Conservation (phyloP, 2,888 invertebrate genomes). For the Drosophila meridiana region DNA sequence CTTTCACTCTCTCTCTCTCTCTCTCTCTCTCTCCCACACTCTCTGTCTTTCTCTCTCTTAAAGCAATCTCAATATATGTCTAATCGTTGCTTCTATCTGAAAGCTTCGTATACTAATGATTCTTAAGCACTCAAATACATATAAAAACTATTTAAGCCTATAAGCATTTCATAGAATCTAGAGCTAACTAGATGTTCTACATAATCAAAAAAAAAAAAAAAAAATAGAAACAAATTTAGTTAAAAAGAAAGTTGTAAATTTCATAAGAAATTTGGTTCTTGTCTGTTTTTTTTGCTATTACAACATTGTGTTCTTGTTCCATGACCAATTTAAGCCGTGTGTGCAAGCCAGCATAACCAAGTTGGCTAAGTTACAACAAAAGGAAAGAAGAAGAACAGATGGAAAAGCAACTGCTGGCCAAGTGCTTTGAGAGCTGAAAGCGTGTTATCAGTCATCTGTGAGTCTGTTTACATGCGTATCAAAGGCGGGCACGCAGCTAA, state of each 20-base stretch:
- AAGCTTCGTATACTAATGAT: not conserved
- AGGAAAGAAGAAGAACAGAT: slow-evolving; percentile 6
- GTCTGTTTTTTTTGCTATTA: not conserved
- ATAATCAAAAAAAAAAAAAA: not conserved
- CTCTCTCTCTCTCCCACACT: too few relatives aligned
- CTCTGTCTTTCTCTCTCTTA: too few relatives aligned
- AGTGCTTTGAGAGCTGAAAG: slow-evolving; percentile 69
- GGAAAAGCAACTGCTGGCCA: slow-evolving; percentile 23
- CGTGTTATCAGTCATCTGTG: slow-evolving; percentile 72
- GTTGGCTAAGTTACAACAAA: slow-evolving; percentile 28
- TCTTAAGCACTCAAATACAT: not conserved
- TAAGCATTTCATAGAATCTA: not conserved
- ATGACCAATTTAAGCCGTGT: slow-evolving; percentile 38
- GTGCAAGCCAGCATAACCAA: slow-evolving; percentile 50
- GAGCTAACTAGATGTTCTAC: slow-evolving; percentile 6
- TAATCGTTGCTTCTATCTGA: not conserved
- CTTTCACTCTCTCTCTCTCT: too few relatives aligned
- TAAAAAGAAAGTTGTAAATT: slow-evolving; percentile 12
- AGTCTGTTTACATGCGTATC: slow-evolving; percentile 64
- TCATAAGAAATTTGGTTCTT: slow-evolving; percentile 21
- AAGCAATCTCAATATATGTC: not conserved
- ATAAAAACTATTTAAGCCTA: not conserved
- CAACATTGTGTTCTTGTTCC: slow-evolving; percentile 9
- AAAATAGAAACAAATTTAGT: slow-evolving; percentile 3
- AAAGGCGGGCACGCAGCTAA: slow-evolving; percentile 70